These are phyloP conservation scores for Conus canariensis DNA, from an alignment of 2,888 invertebrate genomes.

Conservation along the genomic window DNA sequence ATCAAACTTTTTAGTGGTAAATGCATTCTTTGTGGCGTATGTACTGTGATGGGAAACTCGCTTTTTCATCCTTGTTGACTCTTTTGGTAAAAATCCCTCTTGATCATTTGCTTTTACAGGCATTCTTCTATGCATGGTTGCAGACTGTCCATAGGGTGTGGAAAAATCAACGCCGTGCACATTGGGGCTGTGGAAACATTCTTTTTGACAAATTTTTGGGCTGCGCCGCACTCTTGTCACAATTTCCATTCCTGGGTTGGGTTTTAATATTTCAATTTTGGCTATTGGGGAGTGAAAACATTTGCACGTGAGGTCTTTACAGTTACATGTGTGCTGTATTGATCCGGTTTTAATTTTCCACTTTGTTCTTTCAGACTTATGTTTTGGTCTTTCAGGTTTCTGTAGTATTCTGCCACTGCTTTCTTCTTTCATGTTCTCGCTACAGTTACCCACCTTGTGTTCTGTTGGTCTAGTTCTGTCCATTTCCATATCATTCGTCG, in stretches of 20 bases:
- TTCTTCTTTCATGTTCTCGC: neutral
- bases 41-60: neutral
- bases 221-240: slow-evolving; percentile 10
- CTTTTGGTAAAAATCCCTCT: too few relatives aligned
- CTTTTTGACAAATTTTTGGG: neutral
- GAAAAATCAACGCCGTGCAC: neutral
- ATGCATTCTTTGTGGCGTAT: neutral
- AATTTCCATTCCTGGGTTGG: neutral
- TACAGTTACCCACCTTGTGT: neutral
- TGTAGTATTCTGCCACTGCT: neutral
- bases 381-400: neutral
- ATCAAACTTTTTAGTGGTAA: too few relatives aligned
- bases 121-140: neutral
- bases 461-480: neutral
- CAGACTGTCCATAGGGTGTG: neutral
- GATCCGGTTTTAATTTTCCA: neutral
- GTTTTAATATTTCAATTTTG: slow-evolving; percentile 16
- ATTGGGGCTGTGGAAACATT: neutral
- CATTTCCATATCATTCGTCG: neutral
- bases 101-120: neutral
- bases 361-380: neutral
- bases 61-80: neutral
- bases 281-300: neutral
- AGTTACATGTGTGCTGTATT: neutral
- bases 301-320: neutral